These are phyloP conservation scores for Botrylloides violaceus DNA, from an alignment of 23 tunicate species.

Conservation along the genomic window DNA sequence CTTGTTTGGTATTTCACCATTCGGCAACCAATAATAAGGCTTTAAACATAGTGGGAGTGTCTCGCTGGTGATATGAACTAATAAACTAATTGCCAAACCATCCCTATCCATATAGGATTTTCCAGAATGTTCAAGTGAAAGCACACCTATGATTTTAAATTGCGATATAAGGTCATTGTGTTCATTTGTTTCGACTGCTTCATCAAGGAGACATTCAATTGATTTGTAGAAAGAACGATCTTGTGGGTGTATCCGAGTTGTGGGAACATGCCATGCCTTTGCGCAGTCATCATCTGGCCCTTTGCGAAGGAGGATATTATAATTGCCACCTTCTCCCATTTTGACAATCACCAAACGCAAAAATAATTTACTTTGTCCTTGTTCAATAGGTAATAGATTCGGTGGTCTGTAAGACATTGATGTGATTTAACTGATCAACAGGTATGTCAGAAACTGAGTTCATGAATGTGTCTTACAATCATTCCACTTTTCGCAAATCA, in stretches of 20 bases:
- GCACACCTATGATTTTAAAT: not conserved
- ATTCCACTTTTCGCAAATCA: too few species aligned
- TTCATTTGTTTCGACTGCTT: not conserved
- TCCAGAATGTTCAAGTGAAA: conserved; percentile 1
- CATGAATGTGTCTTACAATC: too few species aligned
- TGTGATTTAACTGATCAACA: too few species aligned
- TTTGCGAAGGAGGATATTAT: not conserved
- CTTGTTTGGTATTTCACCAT: not conserved
- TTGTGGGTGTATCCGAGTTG: conserved; percentile 8
- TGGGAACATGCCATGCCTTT: not conserved
- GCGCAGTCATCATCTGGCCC: not conserved
- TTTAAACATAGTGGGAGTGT: not conserved
- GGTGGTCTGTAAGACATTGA: not conserved
- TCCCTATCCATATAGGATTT: not conserved
- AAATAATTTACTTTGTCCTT: not conserved
- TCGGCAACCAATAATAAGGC: not conserved
- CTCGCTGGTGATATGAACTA: not conserved
- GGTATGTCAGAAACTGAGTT: too few species aligned
- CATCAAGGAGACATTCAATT: not conserved
- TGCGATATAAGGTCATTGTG: not conserved
- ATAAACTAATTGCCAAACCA: not conserved
- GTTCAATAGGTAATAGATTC: not conserved
- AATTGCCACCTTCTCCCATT: not conserved
- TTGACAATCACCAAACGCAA: not conserved
- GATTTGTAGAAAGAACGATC: conserved; percentile 3